A percentile compares a stretch with the other conserved stretches of the same genome.
phyloP scores from a whole-genome alignment of 2,888 invertebrate genomes.

The Gerris lacustris region DNA sequence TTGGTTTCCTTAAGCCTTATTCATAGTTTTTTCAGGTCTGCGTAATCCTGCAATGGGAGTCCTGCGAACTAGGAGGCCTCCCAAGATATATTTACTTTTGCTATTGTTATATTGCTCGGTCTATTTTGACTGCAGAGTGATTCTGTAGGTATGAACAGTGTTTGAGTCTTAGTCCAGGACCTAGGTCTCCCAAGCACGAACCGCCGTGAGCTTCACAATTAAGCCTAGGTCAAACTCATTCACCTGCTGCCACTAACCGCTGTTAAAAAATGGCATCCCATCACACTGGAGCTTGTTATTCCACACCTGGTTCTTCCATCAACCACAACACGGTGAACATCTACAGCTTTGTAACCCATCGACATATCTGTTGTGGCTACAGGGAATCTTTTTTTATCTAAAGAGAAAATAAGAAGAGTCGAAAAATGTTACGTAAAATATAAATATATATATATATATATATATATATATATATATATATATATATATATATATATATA shows the following conservation, averaged over 20 bases:
- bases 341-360: too few relatives aligned
- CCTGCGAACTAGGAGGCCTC: not conserved
- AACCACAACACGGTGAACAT: too few relatives aligned
- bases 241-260: not conserved
- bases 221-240: not conserved
- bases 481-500: too few relatives aligned
- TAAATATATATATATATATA: too few relatives aligned
- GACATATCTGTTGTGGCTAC: too few relatives aligned
- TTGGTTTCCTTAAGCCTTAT: not conserved
- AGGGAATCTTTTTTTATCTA: too few relatives aligned
- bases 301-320: not conserved
- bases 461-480: too few relatives aligned
- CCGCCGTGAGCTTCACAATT: not conserved
- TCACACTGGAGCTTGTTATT: not conserved
- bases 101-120: not conserved
- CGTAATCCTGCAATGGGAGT: not conserved
- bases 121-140: not conserved
- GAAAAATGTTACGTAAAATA: too few relatives aligned
- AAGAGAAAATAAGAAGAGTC: too few relatives aligned
- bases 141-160: not conserved
- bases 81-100: not conserved
- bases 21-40: not conserved
- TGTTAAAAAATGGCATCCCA: slow-evolving; percentile 1
- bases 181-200: not conserved
- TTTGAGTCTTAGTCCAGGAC: not conserved